Evolutionary conservation across 1,140 invertebrate genomes (phyloP).

Genomic region (Patella vulgata): DNA sequence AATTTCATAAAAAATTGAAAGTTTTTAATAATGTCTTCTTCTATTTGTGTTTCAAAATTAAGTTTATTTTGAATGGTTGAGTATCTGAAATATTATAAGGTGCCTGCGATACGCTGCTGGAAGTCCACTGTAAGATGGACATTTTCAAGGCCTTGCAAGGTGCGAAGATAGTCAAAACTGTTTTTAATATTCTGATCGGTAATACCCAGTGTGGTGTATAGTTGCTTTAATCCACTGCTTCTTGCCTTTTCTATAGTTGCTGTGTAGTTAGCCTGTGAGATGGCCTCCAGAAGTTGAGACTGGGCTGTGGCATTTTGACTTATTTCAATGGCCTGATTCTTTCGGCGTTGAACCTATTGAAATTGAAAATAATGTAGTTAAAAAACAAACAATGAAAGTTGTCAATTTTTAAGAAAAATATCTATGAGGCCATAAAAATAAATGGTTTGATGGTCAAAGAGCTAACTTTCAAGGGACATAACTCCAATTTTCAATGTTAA

Average conservation of each 20-base stretch:
- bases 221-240: conserved; percentile 44
- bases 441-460: no score
- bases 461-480: no score
- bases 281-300: conserved; percentile 30
- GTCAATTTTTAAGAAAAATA: no score
- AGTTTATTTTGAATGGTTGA: no score
- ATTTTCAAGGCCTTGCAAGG: conserved; percentile 43
- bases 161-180: conserved; percentile 58
- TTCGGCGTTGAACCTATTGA: conserved; percentile 47
- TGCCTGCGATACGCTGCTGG: conserved; percentile 52
- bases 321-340: conserved; percentile 52
- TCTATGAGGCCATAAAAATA: no score
- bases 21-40: no score
- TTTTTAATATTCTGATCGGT: conserved; percentile 46
- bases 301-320: conserved; percentile 38
- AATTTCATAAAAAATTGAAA: no score
- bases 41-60: no score
- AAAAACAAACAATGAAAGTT: no score
- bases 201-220: conserved; percentile 39
- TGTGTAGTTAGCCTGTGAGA: conserved; percentile 48
- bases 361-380: no score
- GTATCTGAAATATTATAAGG: no score
- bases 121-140: conserved; percentile 57
- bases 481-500: no score
- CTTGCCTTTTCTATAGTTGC: conserved; percentile 47